Base-by-base conservation (phyloP, 2,888 invertebrate genomes). In the Tanytarsus gracilentus region DNA sequence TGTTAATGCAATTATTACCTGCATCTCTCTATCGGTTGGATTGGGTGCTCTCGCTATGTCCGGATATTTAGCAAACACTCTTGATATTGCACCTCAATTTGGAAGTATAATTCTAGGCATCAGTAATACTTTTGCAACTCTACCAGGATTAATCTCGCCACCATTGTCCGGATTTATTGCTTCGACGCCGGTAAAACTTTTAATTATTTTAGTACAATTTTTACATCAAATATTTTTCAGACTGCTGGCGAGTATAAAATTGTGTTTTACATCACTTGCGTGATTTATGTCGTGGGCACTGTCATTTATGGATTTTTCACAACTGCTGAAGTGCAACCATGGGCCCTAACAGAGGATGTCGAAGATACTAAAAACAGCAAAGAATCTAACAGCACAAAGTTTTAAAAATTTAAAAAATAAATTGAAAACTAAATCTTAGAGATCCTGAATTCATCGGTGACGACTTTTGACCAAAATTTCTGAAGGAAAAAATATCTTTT, bases 41-140 rank as follows among this genome's bases (percentile, higher is more conserved):
- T 16, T 60, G 6, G 60, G 60, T 2, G 50, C 36, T 1, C 26
- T 60, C 8, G 40, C 60, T 3, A 50, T 60, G 14, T 60, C 60
- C 2, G 60, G 60, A 4, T 50, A 60, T 71, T 83, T 83, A 65
- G 82, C 83, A 0, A 84, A 84, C 67, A 88, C 88, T 69, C 72
- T 92, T 68, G 91, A 91, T 69, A 81, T 91, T 36, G 90, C 90
- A 0, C 89, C 90, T 0, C 86, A 85, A 55, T 88, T 85, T 74
- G 89, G 90, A 3, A 85, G 89, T 68, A 81, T 91, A 1, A 72
- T 91, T 52, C 88, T 91, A 87, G 91, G 90, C 0, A 72, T 90
- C 1, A 86, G 88, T 4, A 91, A 92, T 73, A 89, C 89, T 0
- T 74, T 90, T 63, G 91, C 88, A 0, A 90, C 91, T 0, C 69